These are phyloP conservation scores for Eudyptes chrysolophus DNA, from an alignment of 2,113 vertebrate species.

Conservation along the genomic window DNA sequence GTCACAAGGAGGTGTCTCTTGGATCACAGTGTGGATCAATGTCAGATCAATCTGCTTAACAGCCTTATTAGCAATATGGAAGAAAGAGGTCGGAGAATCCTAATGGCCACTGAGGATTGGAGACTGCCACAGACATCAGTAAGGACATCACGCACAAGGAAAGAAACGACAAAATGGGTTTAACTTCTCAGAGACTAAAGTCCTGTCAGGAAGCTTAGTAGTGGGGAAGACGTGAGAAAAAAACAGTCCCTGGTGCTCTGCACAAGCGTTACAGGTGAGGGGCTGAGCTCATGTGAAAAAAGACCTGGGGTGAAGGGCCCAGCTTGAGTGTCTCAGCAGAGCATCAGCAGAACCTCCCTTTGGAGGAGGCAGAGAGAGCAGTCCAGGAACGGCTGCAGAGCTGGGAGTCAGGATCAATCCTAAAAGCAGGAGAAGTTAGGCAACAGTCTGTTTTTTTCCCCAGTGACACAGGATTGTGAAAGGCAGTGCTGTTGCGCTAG, in stretches of 20 bases:
- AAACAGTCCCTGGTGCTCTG: not conserved
- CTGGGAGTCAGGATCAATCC: not conserved
- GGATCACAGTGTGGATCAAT: not conserved
- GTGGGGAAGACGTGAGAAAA: not conserved
- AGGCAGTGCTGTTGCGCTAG: not conserved
- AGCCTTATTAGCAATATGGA: not conserved
- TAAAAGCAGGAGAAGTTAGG: not conserved
- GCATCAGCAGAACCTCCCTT: not conserved
- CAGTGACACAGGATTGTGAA: not conserved
- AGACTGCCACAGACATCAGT: not conserved
- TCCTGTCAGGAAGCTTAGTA: not conserved
- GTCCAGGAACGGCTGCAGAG: not conserved
- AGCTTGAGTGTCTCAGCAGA: not conserved
- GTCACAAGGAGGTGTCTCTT: not conserved
- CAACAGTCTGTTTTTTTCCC: not conserved
- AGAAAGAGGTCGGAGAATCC: not conserved
- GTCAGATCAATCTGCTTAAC: not conserved
- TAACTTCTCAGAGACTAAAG: not conserved
- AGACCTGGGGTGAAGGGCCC: not conserved
- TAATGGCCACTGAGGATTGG: not conserved
- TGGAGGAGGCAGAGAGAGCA: not conserved
- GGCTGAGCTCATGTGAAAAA: not conserved
- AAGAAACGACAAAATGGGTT: not conserved
- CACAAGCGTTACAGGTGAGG: not conserved
- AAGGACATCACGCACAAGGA: rapidly evolving